phyloP scores from a whole-genome alignment of 2,888 invertebrate genomes.

The Phragmatobia fuliginosa region DNA sequence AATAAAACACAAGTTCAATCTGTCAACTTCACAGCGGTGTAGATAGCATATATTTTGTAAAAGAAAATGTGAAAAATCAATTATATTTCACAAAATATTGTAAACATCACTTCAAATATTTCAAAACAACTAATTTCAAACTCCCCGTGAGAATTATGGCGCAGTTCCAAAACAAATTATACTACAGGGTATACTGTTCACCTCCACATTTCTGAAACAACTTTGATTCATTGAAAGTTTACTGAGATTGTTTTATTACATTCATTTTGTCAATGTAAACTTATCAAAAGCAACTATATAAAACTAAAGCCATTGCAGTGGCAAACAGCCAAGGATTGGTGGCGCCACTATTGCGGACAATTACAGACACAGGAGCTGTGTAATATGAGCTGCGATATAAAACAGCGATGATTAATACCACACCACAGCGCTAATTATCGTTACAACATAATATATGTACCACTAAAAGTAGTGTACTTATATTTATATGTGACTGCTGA shows the following conservation, averaged over 20 bases:
- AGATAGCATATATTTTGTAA: slow-evolving; percentile 45
- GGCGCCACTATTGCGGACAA: slow-evolving; percentile 77
- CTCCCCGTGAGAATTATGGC: slow-evolving; percentile 56
- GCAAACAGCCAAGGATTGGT: slow-evolving; percentile 77
- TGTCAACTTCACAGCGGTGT: slow-evolving; percentile 30
- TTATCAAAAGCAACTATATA: slow-evolving; percentile 71
- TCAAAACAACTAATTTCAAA: slow-evolving; percentile 53
- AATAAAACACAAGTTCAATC: slow-evolving; percentile 47
- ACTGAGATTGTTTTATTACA: slow-evolving; percentile 59
- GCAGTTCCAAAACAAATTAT: slow-evolving; percentile 61
- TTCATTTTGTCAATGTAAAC: slow-evolving; percentile 60
- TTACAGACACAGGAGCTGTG: slow-evolving; percentile 73
- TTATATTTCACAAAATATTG: slow-evolving; percentile 55
- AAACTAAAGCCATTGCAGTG: slow-evolving; percentile 69
- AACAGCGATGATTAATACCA: slow-evolving; percentile 73
- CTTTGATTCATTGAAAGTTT: slow-evolving; percentile 58
- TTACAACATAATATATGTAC: slow-evolving; percentile 60
- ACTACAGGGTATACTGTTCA: slow-evolving; percentile 51
- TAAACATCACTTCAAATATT: slow-evolving; percentile 58
- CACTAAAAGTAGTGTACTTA: slow-evolving; percentile 39
- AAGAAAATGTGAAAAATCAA: slow-evolving; percentile 55
- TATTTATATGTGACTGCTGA: no score
- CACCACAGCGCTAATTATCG: slow-evolving; percentile 59
- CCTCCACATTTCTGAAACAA: slow-evolving; percentile 53
- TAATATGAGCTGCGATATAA: slow-evolving; percentile 75